Evolutionary conservation across 2,797 vertebrate species (phyloP).

Genomic region (Odontamblyopus lacepedii): DNA sequence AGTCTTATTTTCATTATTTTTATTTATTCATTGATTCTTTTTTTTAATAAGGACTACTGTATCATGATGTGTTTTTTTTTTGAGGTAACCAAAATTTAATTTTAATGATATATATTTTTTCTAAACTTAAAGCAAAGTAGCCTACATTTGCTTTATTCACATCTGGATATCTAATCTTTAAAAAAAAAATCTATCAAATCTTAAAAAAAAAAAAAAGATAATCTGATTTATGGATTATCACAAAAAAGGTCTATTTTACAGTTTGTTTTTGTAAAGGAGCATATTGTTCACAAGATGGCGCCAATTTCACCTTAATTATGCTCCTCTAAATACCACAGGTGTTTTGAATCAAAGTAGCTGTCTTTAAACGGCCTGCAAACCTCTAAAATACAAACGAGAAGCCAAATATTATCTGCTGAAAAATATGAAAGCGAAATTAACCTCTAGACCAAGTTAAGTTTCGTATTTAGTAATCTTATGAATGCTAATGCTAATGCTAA

Average conservation of each 20-base stretch:
- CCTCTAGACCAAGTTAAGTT: no score
- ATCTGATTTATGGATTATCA: not conserved
- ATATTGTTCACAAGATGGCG: not conserved
- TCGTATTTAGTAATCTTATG: not conserved
- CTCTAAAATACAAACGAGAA: not conserved
- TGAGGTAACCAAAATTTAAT: not conserved
- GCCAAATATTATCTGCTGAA: not conserved
- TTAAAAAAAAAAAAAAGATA: no score
- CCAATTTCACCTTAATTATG: not conserved
- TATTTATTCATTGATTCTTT: no score
- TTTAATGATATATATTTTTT: not conserved
- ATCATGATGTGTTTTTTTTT: not conserved
- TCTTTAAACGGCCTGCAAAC: not conserved
- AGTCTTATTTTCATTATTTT: no score
- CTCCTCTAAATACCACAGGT: not conserved
- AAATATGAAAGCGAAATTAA: not conserved
- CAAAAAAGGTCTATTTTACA: not conserved
- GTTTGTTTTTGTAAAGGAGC: not conserved
- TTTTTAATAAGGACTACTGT: no score
- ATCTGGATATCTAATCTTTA: not conserved
- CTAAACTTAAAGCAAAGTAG: not conserved
- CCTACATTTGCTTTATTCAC: no score
- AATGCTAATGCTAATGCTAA: no score
- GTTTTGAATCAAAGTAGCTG: not conserved
- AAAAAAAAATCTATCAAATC: no score